Conservation (phyloP, 2,797 vertebrate genomes). For the Etheostoma perlongum region DNA sequence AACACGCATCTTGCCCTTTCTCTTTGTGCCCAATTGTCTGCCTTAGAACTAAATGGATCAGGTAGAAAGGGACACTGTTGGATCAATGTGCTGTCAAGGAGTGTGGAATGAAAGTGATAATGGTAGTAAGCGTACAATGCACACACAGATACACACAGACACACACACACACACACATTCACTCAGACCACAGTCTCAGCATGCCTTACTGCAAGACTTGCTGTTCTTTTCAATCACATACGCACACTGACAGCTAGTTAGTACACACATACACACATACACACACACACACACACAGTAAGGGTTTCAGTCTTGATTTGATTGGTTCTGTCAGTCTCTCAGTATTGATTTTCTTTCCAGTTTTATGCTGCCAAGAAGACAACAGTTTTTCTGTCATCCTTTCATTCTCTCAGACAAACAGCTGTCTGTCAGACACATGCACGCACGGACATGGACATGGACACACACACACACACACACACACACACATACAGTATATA, state of each 20-base stretch:
- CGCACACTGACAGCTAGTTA: conserved; percentile 52
- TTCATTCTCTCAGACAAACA: conserved; percentile 70
- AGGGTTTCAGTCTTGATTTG: conserved; percentile 55
- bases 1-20: conserved; percentile 28
- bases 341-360: conserved; percentile 60
- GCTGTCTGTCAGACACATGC: conserved; percentile 55
- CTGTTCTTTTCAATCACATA: conserved; percentile 57
- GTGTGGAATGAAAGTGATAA: conserved; percentile 59
- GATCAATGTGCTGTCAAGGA: conserved; percentile 58
- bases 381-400: conserved; percentile 41
- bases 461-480: not conserved
- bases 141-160: conserved; percentile 12
- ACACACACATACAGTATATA: not conserved
- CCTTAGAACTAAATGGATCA: conserved; percentile 54
- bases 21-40: conserved; percentile 42
- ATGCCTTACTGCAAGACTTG: conserved; percentile 42
- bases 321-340: conserved; percentile 60
- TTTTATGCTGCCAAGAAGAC: conserved; percentile 56
- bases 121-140: conserved; percentile 22
- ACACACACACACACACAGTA: conserved; percentile 10
- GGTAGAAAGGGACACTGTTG: conserved; percentile 32
- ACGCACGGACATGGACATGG: not conserved
- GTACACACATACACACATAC: conserved; percentile 11
- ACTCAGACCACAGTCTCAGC: conserved; percentile 44
- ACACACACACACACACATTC: conserved; percentile 20